Evolutionary conservation across 2,888 invertebrate species (phyloP).

Genomic region (Ochropleura leucogaster): DNA sequence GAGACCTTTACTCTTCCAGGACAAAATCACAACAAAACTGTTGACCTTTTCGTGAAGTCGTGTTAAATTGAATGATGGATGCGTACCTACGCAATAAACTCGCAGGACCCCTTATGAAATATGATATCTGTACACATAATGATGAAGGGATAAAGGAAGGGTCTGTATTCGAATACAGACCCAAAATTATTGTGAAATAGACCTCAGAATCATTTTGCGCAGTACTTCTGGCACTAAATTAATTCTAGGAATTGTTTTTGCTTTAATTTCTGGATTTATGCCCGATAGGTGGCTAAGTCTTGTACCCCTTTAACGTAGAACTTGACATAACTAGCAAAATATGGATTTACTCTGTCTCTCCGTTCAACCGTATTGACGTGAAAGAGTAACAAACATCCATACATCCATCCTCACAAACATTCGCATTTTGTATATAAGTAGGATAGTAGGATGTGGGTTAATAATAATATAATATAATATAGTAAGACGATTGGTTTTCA

Average conservation of each 20-base stretch:
- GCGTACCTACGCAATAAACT: constrained; percentile 57
- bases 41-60: constrained; percentile 59
- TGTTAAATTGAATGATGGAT: constrained; percentile 65
- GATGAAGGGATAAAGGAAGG: constrained; percentile 32
- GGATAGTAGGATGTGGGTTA: too few relatives aligned
- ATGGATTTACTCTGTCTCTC: not conserved
- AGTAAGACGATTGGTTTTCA: too few relatives aligned
- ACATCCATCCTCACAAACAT: too few relatives aligned
- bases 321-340: not conserved
- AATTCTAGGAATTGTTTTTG: not conserved
- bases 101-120: constrained; percentile 41
- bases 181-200: too few relatives aligned
- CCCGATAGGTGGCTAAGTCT: not conserved
- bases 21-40: constrained; percentile 47
- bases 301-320: not conserved
- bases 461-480: too few relatives aligned
- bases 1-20: constrained; percentile 15
- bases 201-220: not conserved
- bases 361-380: too few relatives aligned
- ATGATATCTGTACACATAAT: constrained; percentile 51
- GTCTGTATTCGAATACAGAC: not conserved
- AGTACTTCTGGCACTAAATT: constrained; percentile 17
- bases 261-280: not conserved
- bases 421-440: too few relatives aligned
- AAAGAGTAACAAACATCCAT: too few relatives aligned